Evolutionary conservation across 2,113 vertebrate species (phyloP).

Genomic region (Pithys albifrons): DNA sequence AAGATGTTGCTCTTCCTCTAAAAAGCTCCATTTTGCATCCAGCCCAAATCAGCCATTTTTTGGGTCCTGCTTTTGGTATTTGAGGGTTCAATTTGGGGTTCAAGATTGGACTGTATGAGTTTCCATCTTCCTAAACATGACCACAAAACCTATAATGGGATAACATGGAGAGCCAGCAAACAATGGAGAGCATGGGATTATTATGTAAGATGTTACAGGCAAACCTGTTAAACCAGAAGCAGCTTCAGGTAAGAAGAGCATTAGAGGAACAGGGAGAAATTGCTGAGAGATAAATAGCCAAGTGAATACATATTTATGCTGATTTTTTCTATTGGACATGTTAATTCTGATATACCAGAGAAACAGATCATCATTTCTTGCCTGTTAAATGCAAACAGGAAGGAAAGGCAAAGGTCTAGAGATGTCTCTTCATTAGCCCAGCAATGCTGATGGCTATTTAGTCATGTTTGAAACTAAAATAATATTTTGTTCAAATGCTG

Average conservation of each 20-base stretch:
- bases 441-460: constrained; percentile 3
- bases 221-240: background rate
- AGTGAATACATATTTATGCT: background rate
- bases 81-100: background rate
- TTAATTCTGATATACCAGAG: background rate
- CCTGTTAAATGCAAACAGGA: background rate
- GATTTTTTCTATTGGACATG: background rate
- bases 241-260: background rate
- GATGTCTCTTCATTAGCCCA: background rate
- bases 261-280: background rate
- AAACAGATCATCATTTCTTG: background rate
- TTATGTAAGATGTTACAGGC: background rate
- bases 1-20: background rate
- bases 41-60: background rate
- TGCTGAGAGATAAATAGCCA: background rate
- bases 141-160: background rate
- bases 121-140: background rate
- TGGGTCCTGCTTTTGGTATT: background rate
- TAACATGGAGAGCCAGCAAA: background rate
- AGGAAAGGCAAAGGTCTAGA: background rate
- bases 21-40: background rate
- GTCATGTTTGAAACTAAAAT: constrained; percentile 49
- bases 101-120: accelerated
- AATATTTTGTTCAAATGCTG: constrained; percentile 51
- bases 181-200: background rate